Evolutionary conservation across 2,113 vertebrate genomes (phyloP), one percentile per base, ranked within the genome.

Genomic region (Thryonomys swinderianus): DNA sequence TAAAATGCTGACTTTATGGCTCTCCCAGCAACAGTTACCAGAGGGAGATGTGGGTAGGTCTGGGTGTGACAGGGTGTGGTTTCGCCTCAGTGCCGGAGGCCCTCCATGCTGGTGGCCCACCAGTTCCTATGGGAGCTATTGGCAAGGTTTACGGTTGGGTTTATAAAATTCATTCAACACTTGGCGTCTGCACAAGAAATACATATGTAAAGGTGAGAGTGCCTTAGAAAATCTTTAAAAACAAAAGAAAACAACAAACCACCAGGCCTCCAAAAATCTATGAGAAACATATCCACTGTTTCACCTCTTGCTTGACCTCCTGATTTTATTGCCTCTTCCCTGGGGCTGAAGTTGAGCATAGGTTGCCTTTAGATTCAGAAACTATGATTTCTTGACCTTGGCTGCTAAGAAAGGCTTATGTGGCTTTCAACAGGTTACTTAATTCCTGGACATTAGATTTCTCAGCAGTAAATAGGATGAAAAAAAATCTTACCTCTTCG

Each of bases 141-240:
- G 88, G 71, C 10, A 3, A 74, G n/a, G 67, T 88, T 91, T 93
- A 85, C 71, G 73, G 76, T 57, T 10, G 53, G 51, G 30, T 73
- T 96, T 94, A 92, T 0, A 1, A 59, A 85, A 88, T 88, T 78
- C 94, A 83, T 73, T 88, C 66, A 42, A 59, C 34, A 37, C 61
- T 69, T 83, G 91, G 93, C 88, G 88, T 57, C 18, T 76, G 59
- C 30, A 66, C 88, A 92, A 96, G 90, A 92, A 92, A 92, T 45
- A 64, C 66, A 85, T 2, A 27, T 45, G 5, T 45, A 59, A 85
- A 85, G 73, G 90, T 74, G n/a, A 90, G 66, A 23, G 30, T 51
- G 20, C n/a, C 93, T 82, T 76, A 51, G 81, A 92, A 92, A 93
- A 73, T 61, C 55, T 57, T 96, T 66, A 13, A 76, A 83, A 71